These are phyloP conservation scores for Leucophora obtusa DNA, from an alignment of 2,888 invertebrate genomes.

Conservation along the genomic window DNA sequence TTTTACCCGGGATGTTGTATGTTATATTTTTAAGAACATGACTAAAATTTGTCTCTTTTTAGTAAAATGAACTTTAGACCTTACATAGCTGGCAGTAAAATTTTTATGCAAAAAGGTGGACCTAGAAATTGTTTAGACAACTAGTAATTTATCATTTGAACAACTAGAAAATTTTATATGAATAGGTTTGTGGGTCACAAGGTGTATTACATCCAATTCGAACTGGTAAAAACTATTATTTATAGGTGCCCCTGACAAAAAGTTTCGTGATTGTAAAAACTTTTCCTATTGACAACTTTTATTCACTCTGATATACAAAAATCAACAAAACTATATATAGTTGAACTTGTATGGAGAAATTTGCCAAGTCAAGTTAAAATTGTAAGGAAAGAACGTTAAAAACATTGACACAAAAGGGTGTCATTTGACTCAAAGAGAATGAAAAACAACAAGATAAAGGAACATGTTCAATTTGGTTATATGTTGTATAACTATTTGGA, in stretches of 20 bases:
- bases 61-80: constrained; percentile 60
- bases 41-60: constrained; percentile 63
- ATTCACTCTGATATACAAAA: constrained; percentile 40
- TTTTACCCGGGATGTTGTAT: neutral
- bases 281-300: no score
- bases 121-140: no score
- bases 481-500: constrained; percentile 31
- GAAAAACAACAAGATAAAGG: constrained; percentile 39
- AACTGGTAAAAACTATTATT: no score
- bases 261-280: no score
- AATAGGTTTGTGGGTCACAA: no score
- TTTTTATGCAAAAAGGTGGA: neutral
- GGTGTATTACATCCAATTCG: no score
- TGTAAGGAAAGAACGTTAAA: constrained; percentile 46
- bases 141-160: no score
- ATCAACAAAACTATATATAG: constrained; percentile 53
- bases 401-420: constrained; percentile 62
- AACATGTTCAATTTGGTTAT: constrained; percentile 60
- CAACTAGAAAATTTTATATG: no score
- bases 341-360: constrained; percentile 18
- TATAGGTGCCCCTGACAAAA: no score
- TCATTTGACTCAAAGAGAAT: constrained; percentile 65
- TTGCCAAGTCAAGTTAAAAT: constrained; percentile 57
- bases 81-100: constrained; percentile 60
- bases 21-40: constrained; percentile 54